These are phyloP conservation scores for Halcyon smyrnensis DNA, from an alignment of 2,797 vertebrate species.

Conservation along the genomic window DNA sequence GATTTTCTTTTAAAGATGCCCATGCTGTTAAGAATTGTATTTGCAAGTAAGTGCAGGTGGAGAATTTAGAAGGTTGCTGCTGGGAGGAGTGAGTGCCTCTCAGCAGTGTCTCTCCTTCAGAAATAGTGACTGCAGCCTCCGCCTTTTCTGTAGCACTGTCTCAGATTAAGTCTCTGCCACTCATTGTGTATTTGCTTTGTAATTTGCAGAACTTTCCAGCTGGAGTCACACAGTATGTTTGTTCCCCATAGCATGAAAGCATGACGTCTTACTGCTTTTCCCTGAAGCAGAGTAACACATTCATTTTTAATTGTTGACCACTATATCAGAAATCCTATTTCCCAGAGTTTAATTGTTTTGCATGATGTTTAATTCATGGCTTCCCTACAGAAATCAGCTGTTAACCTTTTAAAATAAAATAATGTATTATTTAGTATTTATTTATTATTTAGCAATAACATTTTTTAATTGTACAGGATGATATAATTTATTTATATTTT, in stretches of 20 bases:
- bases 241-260: not conserved
- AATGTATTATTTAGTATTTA: constrained; percentile 68
- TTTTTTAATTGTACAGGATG: constrained; percentile 47
- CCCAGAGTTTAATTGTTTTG: constrained; percentile 69
- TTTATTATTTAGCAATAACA: constrained; percentile 70
- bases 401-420: constrained; percentile 30
- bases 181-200: not conserved
- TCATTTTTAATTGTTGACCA: constrained; percentile 72
- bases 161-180: constrained; percentile 26
- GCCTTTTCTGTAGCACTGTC: not conserved
- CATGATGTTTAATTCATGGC: constrained; percentile 67
- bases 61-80: not conserved
- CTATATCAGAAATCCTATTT: constrained; percentile 57
- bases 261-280: constrained; percentile 37
- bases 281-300: constrained; percentile 43
- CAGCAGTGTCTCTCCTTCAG: constrained; percentile 2
- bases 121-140: not conserved
- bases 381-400: constrained; percentile 63
- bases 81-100: constrained; percentile 19
- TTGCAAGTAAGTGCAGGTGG: not conserved
- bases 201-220: constrained; percentile 28
- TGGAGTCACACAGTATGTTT: not conserved
- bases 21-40: not conserved
- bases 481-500: constrained; percentile 69
- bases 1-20: not conserved